A percentile compares a stretch with the other conserved stretches of the same genome.
These are phyloP conservation scores for Eupithecia inturbata DNA, from an alignment of 2,888 invertebrate species.

Conservation along the genomic window DNA sequence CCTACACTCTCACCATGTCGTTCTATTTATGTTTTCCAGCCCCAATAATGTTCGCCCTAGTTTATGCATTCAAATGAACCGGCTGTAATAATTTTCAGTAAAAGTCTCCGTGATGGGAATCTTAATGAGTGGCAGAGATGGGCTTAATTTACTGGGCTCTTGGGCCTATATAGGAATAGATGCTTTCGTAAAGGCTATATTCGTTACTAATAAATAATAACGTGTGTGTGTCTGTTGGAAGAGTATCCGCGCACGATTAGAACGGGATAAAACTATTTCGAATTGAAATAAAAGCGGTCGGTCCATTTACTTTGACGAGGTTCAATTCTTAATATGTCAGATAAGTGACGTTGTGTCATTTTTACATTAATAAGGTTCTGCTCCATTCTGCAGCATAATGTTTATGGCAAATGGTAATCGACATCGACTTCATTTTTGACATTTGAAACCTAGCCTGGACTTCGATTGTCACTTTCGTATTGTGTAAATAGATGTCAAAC, in stretches of 20 bases:
- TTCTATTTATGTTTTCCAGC: constrained; percentile 23
- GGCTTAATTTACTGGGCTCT: constrained; percentile 37
- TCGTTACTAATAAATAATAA: neutral
- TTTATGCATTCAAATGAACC: constrained; percentile 38
- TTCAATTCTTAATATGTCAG: too few species aligned
- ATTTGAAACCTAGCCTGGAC: too few species aligned
- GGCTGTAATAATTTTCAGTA: constrained; percentile 42
- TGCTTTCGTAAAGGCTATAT: constrained; percentile 30
- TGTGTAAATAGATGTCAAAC: too few species aligned
- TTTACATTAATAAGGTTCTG: too few species aligned
- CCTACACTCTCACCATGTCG: neutral
- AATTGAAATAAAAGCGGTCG: too few species aligned
- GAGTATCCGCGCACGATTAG: neutral
- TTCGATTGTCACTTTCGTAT: too few species aligned
- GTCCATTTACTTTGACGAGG: too few species aligned
- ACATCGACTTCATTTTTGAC: too few species aligned
- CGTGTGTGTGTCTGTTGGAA: neutral
- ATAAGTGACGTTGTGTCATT: too few species aligned
- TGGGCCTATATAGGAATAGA: constrained; percentile 36
- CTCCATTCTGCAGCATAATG: too few species aligned
- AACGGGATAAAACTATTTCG: neutral
- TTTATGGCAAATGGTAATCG: too few species aligned
- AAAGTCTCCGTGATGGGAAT: constrained; percentile 42
- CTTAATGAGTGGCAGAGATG: constrained; percentile 43
- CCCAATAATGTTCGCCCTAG: constrained; percentile 20